A percentile compares a stretch with the other conserved stretches of the same genome.
These are phyloP conservation scores for Ferrisia virgata DNA, from an alignment of 2,888 invertebrate genomes.

Conservation along the genomic window DNA sequence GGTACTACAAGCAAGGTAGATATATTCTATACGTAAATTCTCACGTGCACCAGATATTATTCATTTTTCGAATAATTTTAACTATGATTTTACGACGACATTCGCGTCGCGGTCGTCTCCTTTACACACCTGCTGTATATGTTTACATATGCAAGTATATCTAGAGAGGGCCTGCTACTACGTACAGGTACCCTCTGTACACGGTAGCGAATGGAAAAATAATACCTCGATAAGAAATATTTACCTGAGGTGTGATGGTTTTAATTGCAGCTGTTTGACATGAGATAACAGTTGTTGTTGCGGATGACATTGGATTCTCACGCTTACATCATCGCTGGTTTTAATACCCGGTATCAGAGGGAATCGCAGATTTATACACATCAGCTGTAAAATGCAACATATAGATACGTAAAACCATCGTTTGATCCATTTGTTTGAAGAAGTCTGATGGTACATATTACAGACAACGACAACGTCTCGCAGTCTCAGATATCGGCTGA, in stretches of 20 bases:
- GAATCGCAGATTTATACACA: conserved; percentile 35
- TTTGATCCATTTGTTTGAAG: neutral
- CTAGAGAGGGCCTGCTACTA: too few species aligned
- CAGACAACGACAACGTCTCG: too few species aligned
- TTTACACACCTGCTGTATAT: too few species aligned
- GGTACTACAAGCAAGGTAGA: too few species aligned
- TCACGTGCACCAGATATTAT: neutral
- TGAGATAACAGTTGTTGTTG: conserved; percentile 37
- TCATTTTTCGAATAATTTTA: neutral
- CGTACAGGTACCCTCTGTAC: too few species aligned
- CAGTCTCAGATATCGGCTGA: neutral
- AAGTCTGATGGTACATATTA: too few species aligned
- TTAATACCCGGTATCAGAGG: conserved; percentile 35
- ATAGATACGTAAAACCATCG: neutral
- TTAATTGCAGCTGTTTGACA: conserved; percentile 42
- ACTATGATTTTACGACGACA: neutral
- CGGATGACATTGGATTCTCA: conserved; percentile 45
- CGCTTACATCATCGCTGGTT: conserved; percentile 28
- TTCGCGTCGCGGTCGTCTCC: neutral
- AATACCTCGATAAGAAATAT: conserved; percentile 11
- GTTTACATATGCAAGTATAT: too few species aligned
- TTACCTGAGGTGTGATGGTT: conserved; percentile 33
- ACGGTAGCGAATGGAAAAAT: neutral
- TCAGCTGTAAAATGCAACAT: conserved; percentile 8
- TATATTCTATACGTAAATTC: too few species aligned